These are phyloP conservation scores for Lacanobia oleracea DNA, from an alignment of 2,888 invertebrate genomes.

Conservation along the genomic window DNA sequence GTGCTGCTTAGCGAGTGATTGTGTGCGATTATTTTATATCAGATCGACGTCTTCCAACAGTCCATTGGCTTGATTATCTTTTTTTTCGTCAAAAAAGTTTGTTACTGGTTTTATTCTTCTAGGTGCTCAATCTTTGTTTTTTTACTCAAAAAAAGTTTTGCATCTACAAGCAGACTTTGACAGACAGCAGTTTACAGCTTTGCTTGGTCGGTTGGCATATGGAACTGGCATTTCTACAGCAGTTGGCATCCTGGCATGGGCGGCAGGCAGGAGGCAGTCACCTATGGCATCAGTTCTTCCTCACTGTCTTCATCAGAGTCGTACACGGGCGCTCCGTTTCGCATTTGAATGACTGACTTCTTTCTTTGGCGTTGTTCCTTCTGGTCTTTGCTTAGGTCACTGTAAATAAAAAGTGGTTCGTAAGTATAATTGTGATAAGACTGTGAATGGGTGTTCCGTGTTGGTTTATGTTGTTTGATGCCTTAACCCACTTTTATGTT, in stretches of 20 bases:
- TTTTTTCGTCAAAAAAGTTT: background rate
- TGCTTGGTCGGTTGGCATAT: slow-evolving; percentile 21
- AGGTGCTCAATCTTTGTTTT: background rate
- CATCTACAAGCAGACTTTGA: slow-evolving; percentile 8
- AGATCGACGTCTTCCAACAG: background rate
- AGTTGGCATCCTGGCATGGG: slow-evolving; percentile 28
- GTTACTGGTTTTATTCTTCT: background rate
- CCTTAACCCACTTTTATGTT: background rate
- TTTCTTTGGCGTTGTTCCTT: slow-evolving; percentile 90
- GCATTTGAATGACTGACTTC: slow-evolving; percentile 91
- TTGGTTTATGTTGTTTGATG: background rate
- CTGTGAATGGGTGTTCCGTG: background rate
- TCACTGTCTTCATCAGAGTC: slow-evolving; percentile 92
- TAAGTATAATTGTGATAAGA: background rate
- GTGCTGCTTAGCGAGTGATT: slow-evolving; percentile 5
- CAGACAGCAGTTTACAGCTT: slow-evolving; percentile 6
- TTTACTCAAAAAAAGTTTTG: background rate
- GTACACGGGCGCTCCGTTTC: slow-evolving; percentile 89
- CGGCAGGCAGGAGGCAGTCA: slow-evolving; percentile 36
- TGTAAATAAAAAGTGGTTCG: slow-evolving; percentile 66
- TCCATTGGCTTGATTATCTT: background rate
- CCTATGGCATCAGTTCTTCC: slow-evolving; percentile 89
- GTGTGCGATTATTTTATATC: background rate
- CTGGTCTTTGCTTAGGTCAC: slow-evolving; percentile 87
- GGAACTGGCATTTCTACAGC: slow-evolving; percentile 22